Percentiles rank a stretch among this genome's conserved stretches.
These are phyloP conservation scores for Tyrannus savana DNA, from an alignment of 2,113 vertebrate genomes.

Conservation along the genomic window DNA sequence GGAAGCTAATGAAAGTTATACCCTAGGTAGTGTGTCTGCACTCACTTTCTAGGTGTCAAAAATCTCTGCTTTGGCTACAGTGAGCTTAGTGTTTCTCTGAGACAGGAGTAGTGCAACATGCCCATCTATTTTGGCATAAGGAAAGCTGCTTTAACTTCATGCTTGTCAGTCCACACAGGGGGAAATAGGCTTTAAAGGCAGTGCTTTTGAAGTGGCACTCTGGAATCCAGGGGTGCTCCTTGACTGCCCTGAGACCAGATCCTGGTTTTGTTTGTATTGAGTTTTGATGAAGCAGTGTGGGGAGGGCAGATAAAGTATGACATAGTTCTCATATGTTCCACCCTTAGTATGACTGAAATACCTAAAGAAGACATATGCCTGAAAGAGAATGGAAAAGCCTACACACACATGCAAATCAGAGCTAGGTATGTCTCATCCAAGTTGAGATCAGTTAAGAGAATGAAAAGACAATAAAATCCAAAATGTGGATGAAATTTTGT, in stretches of 20 bases:
- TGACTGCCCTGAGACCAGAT: neutral
- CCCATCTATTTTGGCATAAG: neutral
- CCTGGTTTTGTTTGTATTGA: neutral
- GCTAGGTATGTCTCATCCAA: neutral
- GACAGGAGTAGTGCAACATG: neutral
- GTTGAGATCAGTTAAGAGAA: neutral
- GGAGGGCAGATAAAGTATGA: neutral
- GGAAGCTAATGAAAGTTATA: neutral
- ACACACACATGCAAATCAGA: fast-evolving
- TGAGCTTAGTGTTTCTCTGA: neutral
- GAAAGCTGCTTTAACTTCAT: neutral
- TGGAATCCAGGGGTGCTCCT: neutral
- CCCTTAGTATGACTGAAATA: neutral
- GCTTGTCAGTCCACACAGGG: neutral
- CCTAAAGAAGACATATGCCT: neutral
- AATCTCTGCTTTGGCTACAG: neutral
- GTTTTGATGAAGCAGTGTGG: neutral
- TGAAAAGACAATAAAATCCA: neutral
- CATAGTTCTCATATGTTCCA: neutral
- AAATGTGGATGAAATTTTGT: neutral
- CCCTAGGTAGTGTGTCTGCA: fast-evolving
- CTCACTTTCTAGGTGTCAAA: neutral
- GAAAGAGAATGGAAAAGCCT: neutral
- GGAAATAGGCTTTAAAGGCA: neutral
- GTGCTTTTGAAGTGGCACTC: neutral